Conservation (phyloP, 1,140 invertebrate species). For the Monomorium pharaonis region DNA sequence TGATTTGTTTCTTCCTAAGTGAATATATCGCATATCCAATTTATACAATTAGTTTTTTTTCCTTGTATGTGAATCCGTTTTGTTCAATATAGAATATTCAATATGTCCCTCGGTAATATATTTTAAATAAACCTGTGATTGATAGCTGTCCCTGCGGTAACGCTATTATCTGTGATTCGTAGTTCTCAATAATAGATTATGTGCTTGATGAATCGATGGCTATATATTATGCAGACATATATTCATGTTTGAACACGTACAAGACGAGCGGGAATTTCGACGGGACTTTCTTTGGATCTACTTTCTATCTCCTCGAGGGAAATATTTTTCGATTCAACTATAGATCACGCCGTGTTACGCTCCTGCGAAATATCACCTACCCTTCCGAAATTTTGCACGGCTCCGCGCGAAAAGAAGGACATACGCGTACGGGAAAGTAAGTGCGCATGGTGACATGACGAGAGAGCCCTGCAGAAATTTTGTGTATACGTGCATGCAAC, state of each 20-base stretch:
- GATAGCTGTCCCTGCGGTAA: neutral
- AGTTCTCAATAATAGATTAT: slow-evolving; percentile 11
- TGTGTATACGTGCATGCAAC: neutral
- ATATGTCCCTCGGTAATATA: neutral
- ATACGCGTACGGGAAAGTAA: slow-evolving; percentile 13
- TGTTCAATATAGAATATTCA: neutral
- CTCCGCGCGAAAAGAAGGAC: neutral
- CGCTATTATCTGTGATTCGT: neutral
- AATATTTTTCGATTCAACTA: neutral
- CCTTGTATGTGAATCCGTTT: neutral
- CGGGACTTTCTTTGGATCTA: neutral
- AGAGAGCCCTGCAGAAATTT: neutral
- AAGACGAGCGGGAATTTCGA: neutral
- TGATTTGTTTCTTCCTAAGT: no score
- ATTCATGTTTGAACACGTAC: neutral
- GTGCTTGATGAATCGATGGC: neutral
- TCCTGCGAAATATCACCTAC: neutral
- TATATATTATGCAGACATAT: no score
- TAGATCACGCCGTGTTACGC: no score
- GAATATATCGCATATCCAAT: no score
- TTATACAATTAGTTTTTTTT: no score
- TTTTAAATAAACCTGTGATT: neutral
- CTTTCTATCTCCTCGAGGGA: neutral
- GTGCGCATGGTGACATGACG: neutral
- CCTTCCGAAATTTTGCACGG: neutral